phyloP scores from a whole-genome alignment of 2,113 vertebrate genomes.

The Paracyprichromis sp. region DNA sequence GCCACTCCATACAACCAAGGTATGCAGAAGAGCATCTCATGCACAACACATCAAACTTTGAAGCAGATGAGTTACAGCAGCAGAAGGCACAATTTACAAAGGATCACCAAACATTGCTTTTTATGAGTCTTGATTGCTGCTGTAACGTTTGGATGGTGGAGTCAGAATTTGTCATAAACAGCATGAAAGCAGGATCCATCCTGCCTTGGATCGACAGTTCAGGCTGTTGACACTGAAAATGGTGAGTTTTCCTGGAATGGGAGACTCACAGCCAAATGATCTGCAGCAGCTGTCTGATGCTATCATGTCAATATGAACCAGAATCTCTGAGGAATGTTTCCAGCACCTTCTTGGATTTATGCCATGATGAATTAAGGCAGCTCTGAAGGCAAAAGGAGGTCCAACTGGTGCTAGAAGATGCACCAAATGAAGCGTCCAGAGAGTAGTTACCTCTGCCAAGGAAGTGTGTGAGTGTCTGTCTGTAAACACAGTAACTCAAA shows the following conservation, averaged over 20 bases:
- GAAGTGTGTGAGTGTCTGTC: not conserved
- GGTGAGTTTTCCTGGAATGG: not conserved
- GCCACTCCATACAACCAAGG: not conserved
- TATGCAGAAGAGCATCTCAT: not conserved
- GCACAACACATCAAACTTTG: not conserved
- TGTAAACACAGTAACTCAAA: not conserved
- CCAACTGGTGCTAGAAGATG: not conserved
- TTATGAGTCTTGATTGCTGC: not conserved
- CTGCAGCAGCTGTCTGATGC: not conserved
- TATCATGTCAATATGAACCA: not conserved
- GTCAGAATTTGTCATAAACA: not conserved
- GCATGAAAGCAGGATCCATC: not conserved
- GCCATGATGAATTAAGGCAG: not conserved
- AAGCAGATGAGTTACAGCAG: not conserved
- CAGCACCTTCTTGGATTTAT: not conserved
- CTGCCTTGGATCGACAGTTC: not conserved
- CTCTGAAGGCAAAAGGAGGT: not conserved
- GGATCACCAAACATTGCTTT: not conserved
- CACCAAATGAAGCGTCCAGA: not conserved
- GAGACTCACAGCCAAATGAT: not conserved
- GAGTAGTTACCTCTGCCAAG: not conserved
- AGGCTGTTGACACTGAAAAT: not conserved
- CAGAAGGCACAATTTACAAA: not conserved
- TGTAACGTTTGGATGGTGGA: not conserved
- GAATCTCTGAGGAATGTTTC: not conserved